These are phyloP conservation scores for Apotomis turbidana DNA, from an alignment of 2,888 invertebrate species.

Conservation along the genomic window DNA sequence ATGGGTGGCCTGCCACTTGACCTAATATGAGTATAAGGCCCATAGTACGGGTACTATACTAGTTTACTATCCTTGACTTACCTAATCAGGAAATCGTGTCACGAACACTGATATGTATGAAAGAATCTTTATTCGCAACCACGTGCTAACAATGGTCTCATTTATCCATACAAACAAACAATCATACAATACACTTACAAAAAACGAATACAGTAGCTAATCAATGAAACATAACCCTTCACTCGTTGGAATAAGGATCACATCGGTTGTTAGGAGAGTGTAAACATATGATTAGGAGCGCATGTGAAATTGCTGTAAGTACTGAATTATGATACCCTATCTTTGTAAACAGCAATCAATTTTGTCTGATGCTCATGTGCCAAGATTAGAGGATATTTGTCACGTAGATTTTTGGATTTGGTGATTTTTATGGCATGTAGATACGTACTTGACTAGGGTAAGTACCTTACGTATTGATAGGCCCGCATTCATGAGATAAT, in stretches of 20 bases:
- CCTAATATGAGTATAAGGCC: no score
- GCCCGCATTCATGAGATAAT: no score
- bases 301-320: not conserved
- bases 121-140: not conserved
- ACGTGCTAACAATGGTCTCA: conserved; percentile 4
- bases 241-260: not conserved
- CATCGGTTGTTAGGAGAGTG: not conserved
- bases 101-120: not conserved
- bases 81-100: not conserved
- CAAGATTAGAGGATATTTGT: conserved; percentile 18
- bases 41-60: no score
- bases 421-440: not conserved
- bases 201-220: not conserved
- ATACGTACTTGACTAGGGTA: not conserved
- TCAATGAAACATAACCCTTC: not conserved
- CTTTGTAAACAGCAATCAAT: conserved; percentile 29
- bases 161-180: conserved; percentile 9
- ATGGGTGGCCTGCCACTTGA: no score
- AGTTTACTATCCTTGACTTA: no score
- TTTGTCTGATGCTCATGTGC: conserved; percentile 20
- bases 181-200: not conserved
- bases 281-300: not conserved
- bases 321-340: conserved; percentile 16
- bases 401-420: not conserved
- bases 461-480: not conserved